phyloP scores from a whole-genome alignment of 2,113 vertebrate genomes.

The Clarias batrachus region DNA sequence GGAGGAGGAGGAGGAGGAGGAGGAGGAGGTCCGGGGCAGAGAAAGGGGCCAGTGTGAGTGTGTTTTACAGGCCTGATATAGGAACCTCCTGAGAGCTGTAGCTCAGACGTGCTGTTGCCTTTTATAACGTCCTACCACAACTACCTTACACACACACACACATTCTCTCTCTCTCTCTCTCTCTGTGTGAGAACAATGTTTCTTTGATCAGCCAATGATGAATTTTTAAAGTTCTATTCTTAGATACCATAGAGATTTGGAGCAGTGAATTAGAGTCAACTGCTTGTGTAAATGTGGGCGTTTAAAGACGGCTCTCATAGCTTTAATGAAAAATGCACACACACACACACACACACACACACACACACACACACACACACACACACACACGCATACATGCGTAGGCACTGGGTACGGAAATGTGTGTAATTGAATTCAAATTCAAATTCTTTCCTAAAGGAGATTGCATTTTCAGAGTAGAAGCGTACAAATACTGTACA shows the following conservation, averaged over 20 bases:
- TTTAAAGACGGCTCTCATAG: not conserved
- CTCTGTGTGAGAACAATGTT: conserved; percentile 17
- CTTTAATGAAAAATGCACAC: conserved; percentile 15
- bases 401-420: not conserved
- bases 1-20: not conserved
- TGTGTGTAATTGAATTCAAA: not conserved
- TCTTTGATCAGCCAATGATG: conserved; percentile 48
- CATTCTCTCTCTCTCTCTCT: not conserved
- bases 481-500: not conserved
- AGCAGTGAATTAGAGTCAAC: conserved; percentile 24
- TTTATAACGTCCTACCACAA: conserved; percentile 44
- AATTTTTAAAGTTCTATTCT: conserved; percentile 38
- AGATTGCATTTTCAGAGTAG: not conserved
- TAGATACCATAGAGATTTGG: conserved; percentile 9
- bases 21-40: not conserved
- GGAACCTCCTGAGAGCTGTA: conserved; percentile 42
- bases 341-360: not conserved
- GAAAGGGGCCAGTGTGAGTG: conserved; percentile 36
- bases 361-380: not conserved
- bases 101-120: conserved; percentile 22
- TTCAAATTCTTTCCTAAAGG: conserved; percentile 4
- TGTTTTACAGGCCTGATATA: conserved; percentile 47
- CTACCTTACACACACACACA: conserved; percentile 9
- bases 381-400: not conserved
- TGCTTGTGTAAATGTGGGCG: conserved; percentile 7